These are phyloP conservation scores for Ptilonorhynchus violaceus DNA, from an alignment of 2,113 vertebrate genomes.

Conservation along the genomic window DNA sequence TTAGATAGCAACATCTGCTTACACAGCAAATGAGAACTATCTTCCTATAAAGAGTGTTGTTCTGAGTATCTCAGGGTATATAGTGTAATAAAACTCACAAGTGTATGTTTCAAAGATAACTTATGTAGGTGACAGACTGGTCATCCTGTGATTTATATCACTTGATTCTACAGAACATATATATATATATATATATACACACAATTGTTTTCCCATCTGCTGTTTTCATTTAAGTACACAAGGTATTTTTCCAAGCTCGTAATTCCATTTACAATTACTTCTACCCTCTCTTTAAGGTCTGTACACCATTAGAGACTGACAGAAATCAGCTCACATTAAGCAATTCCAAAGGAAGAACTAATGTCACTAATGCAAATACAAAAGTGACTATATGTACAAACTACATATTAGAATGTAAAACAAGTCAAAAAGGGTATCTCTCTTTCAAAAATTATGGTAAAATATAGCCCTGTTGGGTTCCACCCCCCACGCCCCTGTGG, in stretches of 20 bases:
- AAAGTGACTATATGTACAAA: neutral
- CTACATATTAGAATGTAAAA: neutral
- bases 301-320: neutral
- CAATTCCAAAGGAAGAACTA: neutral
- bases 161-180: neutral
- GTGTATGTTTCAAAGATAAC: neutral
- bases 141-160: neutral
- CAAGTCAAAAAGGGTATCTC: neutral
- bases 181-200: too few relatives aligned
- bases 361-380: neutral
- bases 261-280: neutral
- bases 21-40: conserved; percentile 1
- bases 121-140: neutral
- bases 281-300: neutral
- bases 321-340: neutral
- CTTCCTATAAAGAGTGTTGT: neutral
- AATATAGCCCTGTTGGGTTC: neutral
- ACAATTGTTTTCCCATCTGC: too few relatives aligned
- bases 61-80: neutral
- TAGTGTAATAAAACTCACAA: neutral
- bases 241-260: neutral
- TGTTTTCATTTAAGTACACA: neutral
- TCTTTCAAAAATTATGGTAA: neutral
- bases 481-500: too few relatives aligned
- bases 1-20: conserved; percentile 30